phyloP scores from a whole-genome alignment of 2,888 invertebrate species.

The Coremacera marginata region DNA sequence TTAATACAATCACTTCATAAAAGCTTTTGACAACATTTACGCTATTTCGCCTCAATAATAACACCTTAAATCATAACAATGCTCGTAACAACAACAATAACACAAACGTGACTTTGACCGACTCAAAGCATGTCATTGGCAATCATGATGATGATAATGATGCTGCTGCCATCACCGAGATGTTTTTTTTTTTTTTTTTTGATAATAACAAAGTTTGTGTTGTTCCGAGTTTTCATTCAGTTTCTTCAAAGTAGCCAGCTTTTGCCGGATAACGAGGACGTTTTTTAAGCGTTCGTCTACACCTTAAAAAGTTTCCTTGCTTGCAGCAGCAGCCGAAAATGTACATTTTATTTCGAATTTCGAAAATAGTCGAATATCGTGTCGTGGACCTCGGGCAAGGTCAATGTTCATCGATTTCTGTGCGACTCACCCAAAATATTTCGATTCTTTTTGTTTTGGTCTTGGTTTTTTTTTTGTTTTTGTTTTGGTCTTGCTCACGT shows the following conservation, averaged over 20 bases:
- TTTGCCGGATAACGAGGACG: conserved; percentile 6
- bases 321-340: not conserved
- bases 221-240: not conserved
- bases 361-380: conserved; percentile 29
- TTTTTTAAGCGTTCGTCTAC: not conserved
- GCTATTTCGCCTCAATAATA: not conserved
- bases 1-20: no score
- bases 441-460: conserved; percentile 14
- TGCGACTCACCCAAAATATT: conserved; percentile 27
- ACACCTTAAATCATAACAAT: not conserved
- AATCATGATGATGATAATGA: not conserved
- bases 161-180: not conserved
- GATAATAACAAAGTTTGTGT: not conserved
- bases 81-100: not conserved
- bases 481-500: not conserved
- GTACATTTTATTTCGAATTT: no score
- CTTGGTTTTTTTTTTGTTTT: not conserved
- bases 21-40: not conserved
- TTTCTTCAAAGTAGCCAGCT: not conserved
- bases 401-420: conserved; percentile 55
- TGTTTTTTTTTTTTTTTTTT: no score
- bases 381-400: conserved; percentile 54
- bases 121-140: not conserved
- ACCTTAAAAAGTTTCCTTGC: not conserved
- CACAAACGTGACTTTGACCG: conserved; percentile 23